phyloP scores from a whole-genome alignment of 1,140 invertebrate species.

The Meloidogyne floridensis region DNA sequence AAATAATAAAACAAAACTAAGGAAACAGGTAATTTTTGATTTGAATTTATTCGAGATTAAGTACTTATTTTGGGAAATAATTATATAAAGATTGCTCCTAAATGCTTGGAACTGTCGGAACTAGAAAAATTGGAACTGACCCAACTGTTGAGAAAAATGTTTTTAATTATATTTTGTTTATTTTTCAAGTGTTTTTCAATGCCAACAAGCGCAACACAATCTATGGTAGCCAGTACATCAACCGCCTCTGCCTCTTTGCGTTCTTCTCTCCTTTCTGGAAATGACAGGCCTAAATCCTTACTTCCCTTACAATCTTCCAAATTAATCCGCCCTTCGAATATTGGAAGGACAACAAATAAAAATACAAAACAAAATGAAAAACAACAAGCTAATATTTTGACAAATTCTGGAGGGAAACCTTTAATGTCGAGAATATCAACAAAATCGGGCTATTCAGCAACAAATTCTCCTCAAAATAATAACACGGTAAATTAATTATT shows the following conservation, averaged over 20 bases:
- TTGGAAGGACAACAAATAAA: neutral
- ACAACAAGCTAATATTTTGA: neutral
- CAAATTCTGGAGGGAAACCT: neutral
- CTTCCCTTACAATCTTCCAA: neutral
- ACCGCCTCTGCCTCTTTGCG: neutral
- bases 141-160: too few relatives aligned
- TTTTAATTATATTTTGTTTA: neutral
- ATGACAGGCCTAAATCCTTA: neutral
- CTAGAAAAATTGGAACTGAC: too few relatives aligned
- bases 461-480: neutral
- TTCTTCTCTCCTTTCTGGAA: neutral
- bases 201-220: neutral
- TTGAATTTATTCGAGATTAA: neutral
- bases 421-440: slow-evolving; percentile 14
- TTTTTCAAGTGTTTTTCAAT: slow-evolving; percentile 9
- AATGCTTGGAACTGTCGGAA: too few relatives aligned
- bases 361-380: neutral
- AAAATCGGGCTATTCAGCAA: neutral
- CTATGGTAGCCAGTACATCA: slow-evolving; percentile 5
- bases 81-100: too few relatives aligned
- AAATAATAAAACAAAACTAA: neutral
- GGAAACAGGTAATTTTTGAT: neutral
- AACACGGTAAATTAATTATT: neutral
- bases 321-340: neutral
- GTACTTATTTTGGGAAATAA: too few relatives aligned